Base-by-base conservation (phyloP, 2,113 vertebrate genomes). In the Reinhardtius hippoglossoides region DNA sequence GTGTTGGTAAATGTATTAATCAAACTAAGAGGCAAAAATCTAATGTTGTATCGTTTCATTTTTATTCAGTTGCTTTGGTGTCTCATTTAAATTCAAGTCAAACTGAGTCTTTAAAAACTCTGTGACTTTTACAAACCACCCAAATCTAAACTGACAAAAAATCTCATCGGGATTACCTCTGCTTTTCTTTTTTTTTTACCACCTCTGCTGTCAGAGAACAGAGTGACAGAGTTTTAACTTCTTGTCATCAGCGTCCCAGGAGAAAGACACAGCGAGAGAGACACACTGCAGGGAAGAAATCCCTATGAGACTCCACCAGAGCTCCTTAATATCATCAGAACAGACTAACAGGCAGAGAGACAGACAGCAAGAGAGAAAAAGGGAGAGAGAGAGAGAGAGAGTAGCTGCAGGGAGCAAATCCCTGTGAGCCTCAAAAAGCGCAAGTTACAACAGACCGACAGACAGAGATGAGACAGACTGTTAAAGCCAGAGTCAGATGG, bases 221-320 rank as follows among this genome's bases (percentile, higher is more conserved):
- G 54, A 84, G 79, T 81, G 81, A 81, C 79, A 77, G 71, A 81
- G 78, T 75, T 80, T 88, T 78, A 84, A 74, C 87, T 86, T 76
- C 71, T 78, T 80, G 44, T 88, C 85, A 76, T 60, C 70, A 26
- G 54, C 64, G 7, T 88, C 85, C 82, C 80, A 50, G 58, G 73
- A 81, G 66, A 81, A 14, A 60, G 59, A 56, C 52, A 56, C 52
- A 67, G 58, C 23, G 50, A 57, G 66, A 57, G 48, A 61, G 78
- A 80, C 56, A 62, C 48, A 31, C 78, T 61, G 67, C 48, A 68
- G 72, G 74, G 81, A 86, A 60, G 56, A 82, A 80, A 86, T 75
- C 77, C 55, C 35, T 57, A 40, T 74, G 80, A 83, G 73, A 80
- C 78, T 84, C 81, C 15, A 73, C 50, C 61, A 76, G 54, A 73